A percentile compares a stretch with the other conserved stretches of the same genome.
phyloP scores from a whole-genome alignment of 2,113 vertebrate species.

The Anolis carolinensis region DNA sequence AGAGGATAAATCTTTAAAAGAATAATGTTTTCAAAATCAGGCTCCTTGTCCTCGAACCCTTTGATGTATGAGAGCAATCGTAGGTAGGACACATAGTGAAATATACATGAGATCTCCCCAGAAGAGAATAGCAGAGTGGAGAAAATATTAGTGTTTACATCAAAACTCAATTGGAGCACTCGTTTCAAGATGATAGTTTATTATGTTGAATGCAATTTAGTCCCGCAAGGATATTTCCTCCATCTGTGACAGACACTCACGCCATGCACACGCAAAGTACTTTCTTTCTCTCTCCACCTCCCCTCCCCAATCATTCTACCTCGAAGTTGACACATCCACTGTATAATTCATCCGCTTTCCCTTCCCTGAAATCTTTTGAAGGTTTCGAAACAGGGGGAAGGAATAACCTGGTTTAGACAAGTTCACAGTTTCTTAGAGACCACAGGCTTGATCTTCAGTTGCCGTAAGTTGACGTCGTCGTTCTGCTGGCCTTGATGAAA shows the following conservation, averaged over 20 bases:
- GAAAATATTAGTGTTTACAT: conserved; percentile 82
- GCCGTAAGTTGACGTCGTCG: not conserved
- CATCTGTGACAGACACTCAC: conserved; percentile 22
- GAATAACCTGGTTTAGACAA: conserved; percentile 5
- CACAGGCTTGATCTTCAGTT: not conserved
- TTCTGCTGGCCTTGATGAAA: not conserved
- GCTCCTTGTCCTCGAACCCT: conserved; percentile 78
- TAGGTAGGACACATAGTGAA: conserved; percentile 78
- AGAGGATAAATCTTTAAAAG: conserved; percentile 83
- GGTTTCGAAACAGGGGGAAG: conserved; percentile 13
- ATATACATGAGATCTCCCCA: conserved; percentile 78
- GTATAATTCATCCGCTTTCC: conserved; percentile 10
- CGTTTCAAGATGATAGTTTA: conserved; percentile 77
- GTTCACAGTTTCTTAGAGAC: conserved; percentile 17
- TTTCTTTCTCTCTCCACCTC: not conserved
- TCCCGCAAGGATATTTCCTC: conserved; percentile 60
- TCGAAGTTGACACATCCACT: not conserved
- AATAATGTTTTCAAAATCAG: conserved; percentile 85
- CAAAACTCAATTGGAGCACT: conserved; percentile 79
- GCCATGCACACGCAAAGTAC: not conserved
- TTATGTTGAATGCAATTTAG: conserved; percentile 73
- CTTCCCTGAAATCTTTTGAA: fast-evolving
- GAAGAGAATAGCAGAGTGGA: conserved; percentile 72
- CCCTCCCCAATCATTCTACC: not conserved
- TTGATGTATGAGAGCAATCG: conserved; percentile 83